Conservation (phyloP, 2,113 vertebrate species). For the Notarius quadriscutis region DNA sequence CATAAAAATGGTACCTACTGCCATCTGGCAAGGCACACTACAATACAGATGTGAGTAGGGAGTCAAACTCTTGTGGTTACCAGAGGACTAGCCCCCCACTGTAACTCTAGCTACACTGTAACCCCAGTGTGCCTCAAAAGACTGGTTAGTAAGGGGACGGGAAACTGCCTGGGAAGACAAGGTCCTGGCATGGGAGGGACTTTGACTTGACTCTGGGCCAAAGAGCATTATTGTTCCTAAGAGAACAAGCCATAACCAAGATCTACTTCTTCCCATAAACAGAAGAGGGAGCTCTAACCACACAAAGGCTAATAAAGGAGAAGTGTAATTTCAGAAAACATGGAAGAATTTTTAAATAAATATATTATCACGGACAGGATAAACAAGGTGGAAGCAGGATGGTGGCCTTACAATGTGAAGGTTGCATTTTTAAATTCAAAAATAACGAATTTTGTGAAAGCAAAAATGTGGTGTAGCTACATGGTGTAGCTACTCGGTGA, state of each 20-base stretch:
- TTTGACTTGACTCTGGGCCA: neutral
- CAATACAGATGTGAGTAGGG: too few relatives aligned
- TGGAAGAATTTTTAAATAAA: neutral
- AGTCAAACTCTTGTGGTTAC: too few relatives aligned
- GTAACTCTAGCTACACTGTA: too few relatives aligned
- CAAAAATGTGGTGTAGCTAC: neutral
- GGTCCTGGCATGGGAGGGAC: too few relatives aligned
- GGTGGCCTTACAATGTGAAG: neutral
- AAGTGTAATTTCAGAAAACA: neutral
- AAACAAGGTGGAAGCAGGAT: neutral
- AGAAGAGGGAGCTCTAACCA: neutral
- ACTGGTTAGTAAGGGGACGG: too few relatives aligned
- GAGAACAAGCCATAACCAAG: neutral
- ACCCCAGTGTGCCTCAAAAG: too few relatives aligned
- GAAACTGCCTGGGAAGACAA: too few relatives aligned
- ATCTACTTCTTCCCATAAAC: neutral
- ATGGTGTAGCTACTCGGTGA: neutral
- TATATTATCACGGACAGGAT: neutral
- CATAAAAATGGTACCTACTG: too few relatives aligned
- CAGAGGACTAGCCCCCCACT: too few relatives aligned
- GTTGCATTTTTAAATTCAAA: neutral
- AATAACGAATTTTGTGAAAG: neutral
- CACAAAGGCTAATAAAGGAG: neutral
- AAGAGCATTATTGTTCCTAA: neutral
- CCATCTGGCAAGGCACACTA: too few relatives aligned